Percentiles rank a stretch among this genome's conserved stretches.
Conservation (phyloP, 2,113 vertebrate genomes). For the Saguinus midas region DNA sequence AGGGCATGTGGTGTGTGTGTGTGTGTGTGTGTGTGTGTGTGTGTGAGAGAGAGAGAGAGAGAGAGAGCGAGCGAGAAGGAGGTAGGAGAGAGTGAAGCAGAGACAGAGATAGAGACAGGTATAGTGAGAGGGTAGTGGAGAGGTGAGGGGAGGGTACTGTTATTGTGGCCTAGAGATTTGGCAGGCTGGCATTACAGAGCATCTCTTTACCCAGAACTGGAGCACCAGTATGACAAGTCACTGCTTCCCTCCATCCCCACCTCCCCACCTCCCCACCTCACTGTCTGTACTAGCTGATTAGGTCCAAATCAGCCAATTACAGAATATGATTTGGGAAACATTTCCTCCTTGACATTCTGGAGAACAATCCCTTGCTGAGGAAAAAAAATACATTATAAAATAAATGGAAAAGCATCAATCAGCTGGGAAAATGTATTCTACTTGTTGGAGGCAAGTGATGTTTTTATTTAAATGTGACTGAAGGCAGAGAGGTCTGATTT, state of each 20-base stretch:
- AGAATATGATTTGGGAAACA: conserved; percentile 82
- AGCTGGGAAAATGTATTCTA: conserved; percentile 83
- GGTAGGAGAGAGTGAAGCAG: background rate
- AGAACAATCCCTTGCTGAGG: conserved; percentile 83
- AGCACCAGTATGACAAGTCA: conserved; percentile 81
- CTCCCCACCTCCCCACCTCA: conserved; percentile 48
- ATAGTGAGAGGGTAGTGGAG: background rate
- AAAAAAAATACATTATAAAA: conserved; percentile 86
- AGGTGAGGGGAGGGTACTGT: conserved; percentile 67
- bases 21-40: background rate
- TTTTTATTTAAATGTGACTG: conserved; percentile 83
- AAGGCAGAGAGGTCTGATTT: conserved; percentile 73
- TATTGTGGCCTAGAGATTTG: conserved; percentile 79
- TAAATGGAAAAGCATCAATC: conserved; percentile 89
- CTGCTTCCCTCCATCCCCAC: conserved; percentile 54
- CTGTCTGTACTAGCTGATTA: conserved; percentile 82
- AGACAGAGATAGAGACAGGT: background rate
- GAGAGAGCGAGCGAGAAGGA: background rate
- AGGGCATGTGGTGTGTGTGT: background rate
- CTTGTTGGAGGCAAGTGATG: conserved; percentile 78
- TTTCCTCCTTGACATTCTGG: conserved; percentile 85
- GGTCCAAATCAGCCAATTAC: conserved; percentile 80
- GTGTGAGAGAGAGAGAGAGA: background rate
- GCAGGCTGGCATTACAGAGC: conserved; percentile 80
- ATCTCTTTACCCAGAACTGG: conserved; percentile 80